A percentile compares a stretch with the other conserved stretches of the same genome.
Evolutionary conservation across 1,140 invertebrate genomes (phyloP).

Genomic region (Drosophila chauvacae): DNA sequence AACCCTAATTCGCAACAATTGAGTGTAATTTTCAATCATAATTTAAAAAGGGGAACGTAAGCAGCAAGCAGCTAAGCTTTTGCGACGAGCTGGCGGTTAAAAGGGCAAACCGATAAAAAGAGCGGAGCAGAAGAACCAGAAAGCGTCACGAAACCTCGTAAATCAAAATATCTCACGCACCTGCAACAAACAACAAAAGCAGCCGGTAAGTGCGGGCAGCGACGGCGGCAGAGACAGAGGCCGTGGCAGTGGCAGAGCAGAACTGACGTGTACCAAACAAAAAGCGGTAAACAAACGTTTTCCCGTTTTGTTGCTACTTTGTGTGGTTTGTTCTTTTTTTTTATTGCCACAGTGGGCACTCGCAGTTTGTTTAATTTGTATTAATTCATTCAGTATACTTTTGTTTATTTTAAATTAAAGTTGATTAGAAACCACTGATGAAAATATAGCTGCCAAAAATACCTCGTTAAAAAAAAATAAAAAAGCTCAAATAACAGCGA

Average conservation of each 20-base stretch:
- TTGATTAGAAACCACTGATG: too few relatives aligned
- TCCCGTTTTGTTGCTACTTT: neutral
- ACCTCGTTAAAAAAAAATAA: too few relatives aligned
- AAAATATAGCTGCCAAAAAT: too few relatives aligned
- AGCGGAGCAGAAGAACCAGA: neutral
- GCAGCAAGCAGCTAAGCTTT: neutral
- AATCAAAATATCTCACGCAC: conserved; percentile 3
- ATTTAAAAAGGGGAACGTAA: neutral
- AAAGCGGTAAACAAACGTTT: conserved; percentile 29
- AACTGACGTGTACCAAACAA: conserved; percentile 59
- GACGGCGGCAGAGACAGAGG: neutral
- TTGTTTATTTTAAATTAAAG: neutral
- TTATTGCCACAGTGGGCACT: conserved; percentile 1
- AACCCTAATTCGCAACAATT: too few relatives aligned
- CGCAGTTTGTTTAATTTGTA: neutral
- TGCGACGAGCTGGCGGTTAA: conserved; percentile 22
- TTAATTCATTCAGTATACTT: neutral
- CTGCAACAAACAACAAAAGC: neutral
- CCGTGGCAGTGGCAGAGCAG: neutral
- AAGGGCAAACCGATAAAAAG: conserved; percentile 33
- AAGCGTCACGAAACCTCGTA: neutral
- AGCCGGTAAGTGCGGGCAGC: conserved; percentile 22
- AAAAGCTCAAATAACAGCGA: neutral
- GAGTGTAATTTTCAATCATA: neutral
- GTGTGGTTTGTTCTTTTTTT: neutral